These are phyloP conservation scores for Grallaria varia DNA, from an alignment of 2,113 vertebrate genomes.

Conservation along the genomic window DNA sequence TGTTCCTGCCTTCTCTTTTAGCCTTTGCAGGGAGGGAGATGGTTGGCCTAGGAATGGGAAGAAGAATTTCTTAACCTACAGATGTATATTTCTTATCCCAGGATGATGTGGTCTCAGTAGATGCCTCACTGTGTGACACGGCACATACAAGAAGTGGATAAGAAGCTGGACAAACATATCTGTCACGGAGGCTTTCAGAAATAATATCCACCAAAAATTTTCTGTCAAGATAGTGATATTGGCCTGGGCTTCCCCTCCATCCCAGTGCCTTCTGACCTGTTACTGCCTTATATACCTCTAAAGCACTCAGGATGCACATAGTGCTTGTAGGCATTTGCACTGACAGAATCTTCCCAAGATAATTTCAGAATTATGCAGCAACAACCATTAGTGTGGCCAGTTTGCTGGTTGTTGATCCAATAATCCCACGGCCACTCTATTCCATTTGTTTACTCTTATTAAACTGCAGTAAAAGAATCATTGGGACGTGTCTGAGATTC, in stretches of 20 bases:
- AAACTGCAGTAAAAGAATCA: background rate
- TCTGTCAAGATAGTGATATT: background rate
- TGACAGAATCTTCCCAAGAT: background rate
- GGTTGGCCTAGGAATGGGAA: background rate
- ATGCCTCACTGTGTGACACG: background rate
- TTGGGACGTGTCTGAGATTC: background rate
- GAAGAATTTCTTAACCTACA: background rate
- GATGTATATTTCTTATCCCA: background rate
- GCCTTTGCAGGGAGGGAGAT: background rate
- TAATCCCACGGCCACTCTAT: background rate
- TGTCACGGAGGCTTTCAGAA: background rate
- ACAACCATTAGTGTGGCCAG: background rate
- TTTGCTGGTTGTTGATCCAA: background rate
- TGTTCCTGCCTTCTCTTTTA: background rate
- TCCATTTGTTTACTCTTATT: background rate
- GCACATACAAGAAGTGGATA: background rate
- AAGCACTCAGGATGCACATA: background rate
- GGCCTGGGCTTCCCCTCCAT: background rate
- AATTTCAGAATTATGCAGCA: slow-evolving; percentile 7
- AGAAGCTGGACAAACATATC: background rate
- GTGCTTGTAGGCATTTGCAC: background rate
- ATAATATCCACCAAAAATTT: accelerated
- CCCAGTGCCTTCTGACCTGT: background rate
- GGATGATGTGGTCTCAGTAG: background rate
- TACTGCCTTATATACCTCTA: background rate